Evolutionary conservation across 1,140 invertebrate species (phyloP), one percentile per base, ranked within the genome.

Genomic region (Nephila pilipes): DNA sequence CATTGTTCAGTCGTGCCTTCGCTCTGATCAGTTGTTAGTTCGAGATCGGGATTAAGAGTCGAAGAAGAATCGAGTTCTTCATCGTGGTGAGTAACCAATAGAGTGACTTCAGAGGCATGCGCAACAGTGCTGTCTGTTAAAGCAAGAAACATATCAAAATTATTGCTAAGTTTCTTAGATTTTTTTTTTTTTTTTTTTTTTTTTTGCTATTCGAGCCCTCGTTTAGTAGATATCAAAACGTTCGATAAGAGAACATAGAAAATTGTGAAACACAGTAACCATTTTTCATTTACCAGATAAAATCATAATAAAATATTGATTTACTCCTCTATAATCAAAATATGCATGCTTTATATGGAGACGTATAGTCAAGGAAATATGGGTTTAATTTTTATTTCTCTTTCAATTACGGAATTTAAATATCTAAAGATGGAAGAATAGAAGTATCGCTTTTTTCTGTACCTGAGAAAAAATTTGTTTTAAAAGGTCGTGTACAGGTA

Each of bases 1-100:
- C 91, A 65, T 65, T 79, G 60, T 87, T 87, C 91, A 93, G 91
- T 93, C 91, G 91, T 93, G 85, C 63, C 91, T 80, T 93, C 91
- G 32, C 55, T 54, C 63, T 55, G 83, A 79, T 92, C 80, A 58
- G 91, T 93, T 79, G 91, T 93, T 93, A 87, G 57, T 87, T 60
- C 91, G 38, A 93, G n/a, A 38, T 85, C 81, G 46, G 91, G 91
- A 54, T 93, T 93, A 93, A 93, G 60, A 6, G 85, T 93, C 38
- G 91, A 69, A 38, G 65, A 38, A 36, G 69, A 32, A 29, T 6
- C 25, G 85, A 91, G 29, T 25, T 85, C 90, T 29, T 80, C 85
- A 80, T 54, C 46, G 36, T 80, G 29, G 60, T 80, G 38, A 79
- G 29, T 80, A 29, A 85, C 22, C 20, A 69, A 69, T 58, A 46